Evolutionary conservation across 2,113 vertebrate species (phyloP).

Genomic region (Catharus bicknelli): DNA sequence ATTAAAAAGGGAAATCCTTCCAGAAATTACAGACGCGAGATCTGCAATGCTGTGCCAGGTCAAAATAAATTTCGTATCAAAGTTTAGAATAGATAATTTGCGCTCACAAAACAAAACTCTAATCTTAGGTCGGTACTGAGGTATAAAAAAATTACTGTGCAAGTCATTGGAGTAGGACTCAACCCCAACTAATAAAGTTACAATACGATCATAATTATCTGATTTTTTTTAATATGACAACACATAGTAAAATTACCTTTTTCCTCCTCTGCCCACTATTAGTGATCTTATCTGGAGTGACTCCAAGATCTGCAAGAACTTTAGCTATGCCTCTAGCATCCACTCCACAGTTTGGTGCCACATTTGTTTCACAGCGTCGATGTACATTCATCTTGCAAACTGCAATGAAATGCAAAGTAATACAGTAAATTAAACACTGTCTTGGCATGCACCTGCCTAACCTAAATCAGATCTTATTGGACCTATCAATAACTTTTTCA

Average conservation of each 20-base stretch:
- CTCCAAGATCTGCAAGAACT: constrained; percentile 94
- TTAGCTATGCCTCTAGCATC: constrained; percentile 96
- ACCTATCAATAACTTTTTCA: neutral
- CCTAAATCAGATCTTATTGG: neutral
- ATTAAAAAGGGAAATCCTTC: neutral
- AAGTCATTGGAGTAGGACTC: neutral
- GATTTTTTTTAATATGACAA: neutral
- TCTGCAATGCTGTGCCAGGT: neutral
- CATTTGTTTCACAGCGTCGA: constrained; percentile 93
- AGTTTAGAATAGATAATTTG: neutral
- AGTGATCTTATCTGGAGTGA: constrained; percentile 98
- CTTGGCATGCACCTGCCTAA: neutral
- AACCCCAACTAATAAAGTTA: neutral
- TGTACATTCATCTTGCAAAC: constrained; percentile 99
- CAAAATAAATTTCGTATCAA: neutral
- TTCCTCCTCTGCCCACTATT: constrained; percentile 92
- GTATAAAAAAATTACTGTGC: neutral
- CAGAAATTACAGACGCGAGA: neutral
- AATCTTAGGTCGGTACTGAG: neutral
- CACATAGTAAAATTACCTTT: constrained; percentile 81
- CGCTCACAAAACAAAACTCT: neutral
- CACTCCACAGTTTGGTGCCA: constrained; percentile 97
- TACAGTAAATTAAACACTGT: neutral
- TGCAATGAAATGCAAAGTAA: constrained; percentile 55
- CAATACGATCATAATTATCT: neutral